Conservation (phyloP, 2,113 vertebrate species). For the Chinchilla lanigera region DNA sequence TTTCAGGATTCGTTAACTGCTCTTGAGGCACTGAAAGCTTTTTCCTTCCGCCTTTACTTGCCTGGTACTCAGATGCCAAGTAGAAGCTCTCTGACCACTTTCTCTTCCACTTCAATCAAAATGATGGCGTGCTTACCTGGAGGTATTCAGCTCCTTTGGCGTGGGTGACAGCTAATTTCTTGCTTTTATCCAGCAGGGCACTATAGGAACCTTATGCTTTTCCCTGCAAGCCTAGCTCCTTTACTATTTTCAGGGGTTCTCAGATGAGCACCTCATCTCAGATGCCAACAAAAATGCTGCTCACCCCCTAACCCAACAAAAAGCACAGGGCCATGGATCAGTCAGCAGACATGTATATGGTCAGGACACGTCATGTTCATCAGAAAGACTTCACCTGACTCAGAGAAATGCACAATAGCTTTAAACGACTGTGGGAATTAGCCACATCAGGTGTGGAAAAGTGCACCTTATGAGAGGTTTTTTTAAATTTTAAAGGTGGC, state of each 20-base stretch:
- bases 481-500: neutral
- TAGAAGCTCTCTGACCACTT: slow-evolving; percentile 78
- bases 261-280: slow-evolving; percentile 65
- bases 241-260: slow-evolving; percentile 66
- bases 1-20: slow-evolving; percentile 80
- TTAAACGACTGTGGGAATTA: neutral
- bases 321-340: neutral
- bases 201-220: slow-evolving; percentile 74
- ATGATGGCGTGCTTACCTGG: slow-evolving; percentile 73
- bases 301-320: slow-evolving; percentile 6
- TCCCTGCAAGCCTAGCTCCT: slow-evolving; percentile 66
- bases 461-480: neutral
- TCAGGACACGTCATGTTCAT: neutral
- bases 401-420: slow-evolving; percentile 29
- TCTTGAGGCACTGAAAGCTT: slow-evolving; percentile 85
- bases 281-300: slow-evolving; percentile 77
- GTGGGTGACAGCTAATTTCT: slow-evolving; percentile 83
- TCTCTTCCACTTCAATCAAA: slow-evolving; percentile 87
- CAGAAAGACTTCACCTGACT: slow-evolving; percentile 48
- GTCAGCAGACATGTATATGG: slow-evolving; percentile 37
- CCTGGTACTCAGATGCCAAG: slow-evolving; percentile 72
- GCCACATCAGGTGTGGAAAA: neutral
- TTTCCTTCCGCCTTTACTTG: slow-evolving; percentile 71
- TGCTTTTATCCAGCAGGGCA: slow-evolving; percentile 83
- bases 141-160: slow-evolving; percentile 73